Percentiles rank a stretch among this genome's conserved stretches.
These are phyloP conservation scores for Stenolophus ochropezus DNA, from an alignment of 2,888 invertebrate genomes.

Conservation along the genomic window DNA sequence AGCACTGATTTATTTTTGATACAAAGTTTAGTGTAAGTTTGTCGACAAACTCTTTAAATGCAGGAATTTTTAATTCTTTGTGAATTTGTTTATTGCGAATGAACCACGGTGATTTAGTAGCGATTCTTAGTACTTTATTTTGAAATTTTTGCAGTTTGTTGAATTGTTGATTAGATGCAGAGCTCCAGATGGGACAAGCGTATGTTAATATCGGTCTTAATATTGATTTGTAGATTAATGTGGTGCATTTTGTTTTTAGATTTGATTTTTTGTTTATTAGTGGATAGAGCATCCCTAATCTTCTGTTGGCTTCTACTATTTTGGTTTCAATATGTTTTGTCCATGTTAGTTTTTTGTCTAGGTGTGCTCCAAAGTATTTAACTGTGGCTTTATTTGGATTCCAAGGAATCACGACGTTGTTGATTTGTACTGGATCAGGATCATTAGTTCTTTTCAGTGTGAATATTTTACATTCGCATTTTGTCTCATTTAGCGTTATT, in stretches of 20 bases:
- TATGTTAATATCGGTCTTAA: background rate
- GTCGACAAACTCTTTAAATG: background rate
- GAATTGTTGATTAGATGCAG: background rate
- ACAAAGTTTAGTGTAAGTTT: background rate
- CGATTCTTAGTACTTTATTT: too few relatives aligned
- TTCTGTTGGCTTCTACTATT: too few relatives aligned
- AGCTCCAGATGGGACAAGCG: constrained; percentile 13
- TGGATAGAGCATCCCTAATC: constrained; percentile 1
- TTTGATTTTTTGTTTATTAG: constrained; percentile 4
- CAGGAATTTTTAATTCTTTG: background rate
- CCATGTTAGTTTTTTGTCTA: constrained; percentile 3
- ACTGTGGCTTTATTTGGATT: background rate
- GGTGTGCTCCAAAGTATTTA: constrained; percentile 26
- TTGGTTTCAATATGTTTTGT: constrained; percentile 3
- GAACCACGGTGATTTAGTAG: too few relatives aligned
- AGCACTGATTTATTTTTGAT: background rate
- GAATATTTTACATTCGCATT: too few relatives aligned
- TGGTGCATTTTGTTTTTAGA: too few relatives aligned
- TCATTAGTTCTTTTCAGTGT: background rate
- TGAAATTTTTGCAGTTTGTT: constrained; percentile 10
- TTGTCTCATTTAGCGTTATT: background rate
- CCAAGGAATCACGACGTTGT: too few relatives aligned
- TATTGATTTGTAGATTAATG: too few relatives aligned
- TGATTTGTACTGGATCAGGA: background rate
- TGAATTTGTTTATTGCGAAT: background rate